Evolutionary conservation across 1,140 invertebrate species (phyloP).

Genomic region (fruit fly (Drosophila melanogaster)): Release_6_plus_ISO1_MT NT_033779.5:18370501-18371000

Average conservation of each 20-base stretch:
- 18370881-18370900: slow-evolving; percentile 12
- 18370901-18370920: slow-evolving; percentile 60
- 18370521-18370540: slow-evolving; percentile 8
- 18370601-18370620: slow-evolving; percentile 36
- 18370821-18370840: slow-evolving; percentile 75
- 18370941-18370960: slow-evolving; percentile 67
- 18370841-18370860: slow-evolving; percentile 62
- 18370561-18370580: not conserved
- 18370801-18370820: slow-evolving; percentile 57
- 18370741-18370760: slow-evolving; percentile 58
- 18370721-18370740: slow-evolving; percentile 23
- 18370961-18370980: slow-evolving; percentile 69
- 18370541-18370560: not conserved
- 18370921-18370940: slow-evolving; percentile 56
- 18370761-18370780: slow-evolving; percentile 27
- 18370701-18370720: slow-evolving; percentile 8
- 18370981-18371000: not conserved
- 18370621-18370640: slow-evolving; percentile 19
- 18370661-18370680: slow-evolving; percentile 25
- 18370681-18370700: slow-evolving; percentile 12
- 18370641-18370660: slow-evolving; percentile 16
- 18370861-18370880: slow-evolving; percentile 9
- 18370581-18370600: slow-evolving; percentile 2
- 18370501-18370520: slow-evolving; percentile 10
- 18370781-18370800: slow-evolving; percentile 24